A percentile compares a stretch with the other conserved stretches of the same genome.
phyloP scores from a whole-genome alignment of 1,140 invertebrate species.

The Dryas iulia region DNA sequence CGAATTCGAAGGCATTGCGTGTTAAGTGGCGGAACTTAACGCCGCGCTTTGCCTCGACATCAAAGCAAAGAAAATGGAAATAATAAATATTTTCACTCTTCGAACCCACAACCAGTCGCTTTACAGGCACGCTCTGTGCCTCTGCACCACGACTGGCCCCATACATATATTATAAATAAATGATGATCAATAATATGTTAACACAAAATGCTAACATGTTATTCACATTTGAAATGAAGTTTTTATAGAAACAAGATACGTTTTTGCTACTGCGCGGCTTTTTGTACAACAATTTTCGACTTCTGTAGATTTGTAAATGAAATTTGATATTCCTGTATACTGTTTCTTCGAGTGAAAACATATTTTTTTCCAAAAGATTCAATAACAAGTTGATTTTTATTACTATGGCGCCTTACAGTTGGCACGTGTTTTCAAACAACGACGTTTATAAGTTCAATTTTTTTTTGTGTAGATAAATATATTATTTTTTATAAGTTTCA shows the following conservation, averaged over 20 bases:
- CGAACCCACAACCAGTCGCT: too few relatives aligned
- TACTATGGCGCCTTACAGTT: background rate
- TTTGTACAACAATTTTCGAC: background rate
- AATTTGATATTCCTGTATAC: background rate
- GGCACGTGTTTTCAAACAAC: background rate
- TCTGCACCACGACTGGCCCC: too few relatives aligned
- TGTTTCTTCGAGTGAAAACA: background rate
- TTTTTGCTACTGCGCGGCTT: background rate
- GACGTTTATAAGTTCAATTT: background rate
- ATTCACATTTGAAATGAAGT: background rate
- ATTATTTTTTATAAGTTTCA: too few relatives aligned
- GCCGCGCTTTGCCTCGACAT: too few relatives aligned
- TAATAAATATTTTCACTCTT: too few relatives aligned
- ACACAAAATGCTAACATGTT: background rate
- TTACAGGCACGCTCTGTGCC: too few relatives aligned
- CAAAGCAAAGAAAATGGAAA: too few relatives aligned
- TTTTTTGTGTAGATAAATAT: too few relatives aligned
- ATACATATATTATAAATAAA: too few relatives aligned
- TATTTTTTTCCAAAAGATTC: background rate
- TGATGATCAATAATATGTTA: too few relatives aligned
- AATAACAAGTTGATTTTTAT: background rate
- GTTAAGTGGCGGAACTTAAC: too few relatives aligned
- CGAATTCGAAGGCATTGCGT: too few relatives aligned
- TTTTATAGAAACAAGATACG: slow-evolving; percentile 7
- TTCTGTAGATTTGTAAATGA: slow-evolving; percentile 4